These are phyloP conservation scores for Eremophila alpestris DNA, from an alignment of 2,797 vertebrate genomes.

Conservation along the genomic window DNA sequence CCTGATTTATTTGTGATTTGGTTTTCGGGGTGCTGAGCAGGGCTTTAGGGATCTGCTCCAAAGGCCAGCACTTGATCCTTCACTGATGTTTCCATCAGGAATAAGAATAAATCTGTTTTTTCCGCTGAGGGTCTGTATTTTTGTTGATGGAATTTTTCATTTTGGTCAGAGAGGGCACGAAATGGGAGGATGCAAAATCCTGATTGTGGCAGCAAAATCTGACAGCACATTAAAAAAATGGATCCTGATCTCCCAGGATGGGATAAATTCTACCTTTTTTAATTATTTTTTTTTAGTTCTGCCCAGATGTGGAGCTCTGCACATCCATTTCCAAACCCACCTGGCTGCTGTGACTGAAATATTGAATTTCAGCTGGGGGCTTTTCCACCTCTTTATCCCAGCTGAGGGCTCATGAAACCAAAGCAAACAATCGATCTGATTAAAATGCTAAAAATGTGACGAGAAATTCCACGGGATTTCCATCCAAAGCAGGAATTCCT, in stretches of 20 bases:
- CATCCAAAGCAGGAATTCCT: neutral
- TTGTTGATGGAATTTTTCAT: neutral
- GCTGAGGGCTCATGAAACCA: neutral
- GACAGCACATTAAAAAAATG: neutral
- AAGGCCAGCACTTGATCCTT: neutral
- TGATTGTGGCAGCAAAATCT: neutral
- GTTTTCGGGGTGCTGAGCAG: fast-evolving
- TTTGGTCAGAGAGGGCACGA: neutral
- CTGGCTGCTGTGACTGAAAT: neutral
- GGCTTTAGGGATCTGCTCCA: neutral
- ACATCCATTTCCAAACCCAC: fast-evolving
- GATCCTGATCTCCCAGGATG: neutral
- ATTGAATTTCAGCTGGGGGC: neutral
- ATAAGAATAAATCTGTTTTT: neutral
- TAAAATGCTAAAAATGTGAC: neutral
- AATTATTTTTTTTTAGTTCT: neutral
- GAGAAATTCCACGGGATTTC: neutral
- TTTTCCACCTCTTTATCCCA: neutral
- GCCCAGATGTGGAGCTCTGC: neutral
- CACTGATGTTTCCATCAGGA: neutral
- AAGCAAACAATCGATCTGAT: neutral
- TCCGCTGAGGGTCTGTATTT: neutral
- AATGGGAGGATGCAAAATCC: neutral
- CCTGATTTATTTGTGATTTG: neutral
- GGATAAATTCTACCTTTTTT: no score